Evolutionary conservation across 2,797 vertebrate genomes (phyloP), one percentile per base, ranked within the genome.

Genomic region (Capromys pilorides): DNA sequence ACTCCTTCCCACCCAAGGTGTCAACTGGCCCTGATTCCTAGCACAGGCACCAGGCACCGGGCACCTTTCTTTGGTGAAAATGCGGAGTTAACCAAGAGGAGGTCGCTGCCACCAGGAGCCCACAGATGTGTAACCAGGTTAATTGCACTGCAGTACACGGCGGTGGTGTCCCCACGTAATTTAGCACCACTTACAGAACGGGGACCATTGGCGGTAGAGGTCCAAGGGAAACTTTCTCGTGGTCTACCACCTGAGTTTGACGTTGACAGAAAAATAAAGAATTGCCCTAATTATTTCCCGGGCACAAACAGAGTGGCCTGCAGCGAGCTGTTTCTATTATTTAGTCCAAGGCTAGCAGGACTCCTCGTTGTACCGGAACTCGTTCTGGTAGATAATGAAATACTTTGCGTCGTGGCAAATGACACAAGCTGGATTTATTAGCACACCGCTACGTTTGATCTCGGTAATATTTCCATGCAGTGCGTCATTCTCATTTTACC

Each of bases 161-260:
- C 73, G 24, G 61, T n/a, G 49, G 75, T 18, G 16, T 5, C 26
- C 2, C 64, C 62, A 0, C 5, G 2, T n/a, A 19, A 1, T 1
- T 88, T 36, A 75, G 31, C 81, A 36, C 57, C 1, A 2, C 14
- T 45, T 18, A 10, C 61, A 49, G 73, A 39, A 0, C 26, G 2
- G 24, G 73, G 75, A 21, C 39, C 36, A 33, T 16, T 5, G 64
- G 31, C 85, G 16, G 2, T 22, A 7, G 69, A 26, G 24, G 36
- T 39, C 41, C 62, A 21, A n/a, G 67, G 39, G 62, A 81, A 66
- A 24, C 36, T 26, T 89, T 21, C 22, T 31, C n/a, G 45, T 36
- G 16, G 49, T 78, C 14, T 69, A 14, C 73, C 61, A 0, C 22
- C 84, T 28, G 66, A 90, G 10, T 21, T 75, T 57, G 2, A 39